These are phyloP conservation scores for Hermaeophaga mercurialis DNA, from an alignment of 2,888 invertebrate species.

Conservation along the genomic window DNA sequence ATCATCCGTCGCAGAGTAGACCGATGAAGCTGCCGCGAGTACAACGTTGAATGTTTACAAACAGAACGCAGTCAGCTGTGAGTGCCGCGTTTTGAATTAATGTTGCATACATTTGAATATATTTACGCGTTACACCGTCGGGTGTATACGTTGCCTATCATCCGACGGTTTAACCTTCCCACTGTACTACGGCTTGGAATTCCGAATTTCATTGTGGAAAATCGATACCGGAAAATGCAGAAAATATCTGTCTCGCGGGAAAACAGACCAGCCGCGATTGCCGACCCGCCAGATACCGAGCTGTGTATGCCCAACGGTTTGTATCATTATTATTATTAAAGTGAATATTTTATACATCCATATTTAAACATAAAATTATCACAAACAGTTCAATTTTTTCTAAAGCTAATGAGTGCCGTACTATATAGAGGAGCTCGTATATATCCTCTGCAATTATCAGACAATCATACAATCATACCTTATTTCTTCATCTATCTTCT, in stretches of 20 bases:
- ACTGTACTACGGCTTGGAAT: conserved; percentile 34
- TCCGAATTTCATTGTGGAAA: conserved; percentile 29
- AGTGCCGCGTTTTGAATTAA: conserved; percentile 59
- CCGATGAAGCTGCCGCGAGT: conserved; percentile 28
- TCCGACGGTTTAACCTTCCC: conserved; percentile 37
- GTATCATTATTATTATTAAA: neutral
- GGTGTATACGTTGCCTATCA: conserved; percentile 40
- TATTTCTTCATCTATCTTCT: too few species aligned
- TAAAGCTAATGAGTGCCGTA: too few species aligned
- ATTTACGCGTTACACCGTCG: conserved; percentile 50
- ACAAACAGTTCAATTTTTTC: too few species aligned
- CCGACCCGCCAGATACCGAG: neutral
- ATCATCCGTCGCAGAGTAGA: conserved; percentile 10
- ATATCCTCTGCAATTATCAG: too few species aligned
- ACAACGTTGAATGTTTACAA: conserved; percentile 54
- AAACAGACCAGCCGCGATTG: conserved; percentile 3
- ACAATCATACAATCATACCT: too few species aligned
- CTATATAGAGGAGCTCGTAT: too few species aligned
- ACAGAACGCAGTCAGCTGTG: conserved; percentile 60
- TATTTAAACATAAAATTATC: too few species aligned
- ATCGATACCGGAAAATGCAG: conserved; percentile 36
- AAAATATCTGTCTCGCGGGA: conserved; percentile 23
- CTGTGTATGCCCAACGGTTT: neutral
- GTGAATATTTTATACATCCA: neutral
- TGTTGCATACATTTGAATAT: conserved; percentile 61